These are phyloP conservation scores for Hiodon tergisus DNA, from an alignment of 2,113 vertebrate genomes.

Conservation along the genomic window DNA sequence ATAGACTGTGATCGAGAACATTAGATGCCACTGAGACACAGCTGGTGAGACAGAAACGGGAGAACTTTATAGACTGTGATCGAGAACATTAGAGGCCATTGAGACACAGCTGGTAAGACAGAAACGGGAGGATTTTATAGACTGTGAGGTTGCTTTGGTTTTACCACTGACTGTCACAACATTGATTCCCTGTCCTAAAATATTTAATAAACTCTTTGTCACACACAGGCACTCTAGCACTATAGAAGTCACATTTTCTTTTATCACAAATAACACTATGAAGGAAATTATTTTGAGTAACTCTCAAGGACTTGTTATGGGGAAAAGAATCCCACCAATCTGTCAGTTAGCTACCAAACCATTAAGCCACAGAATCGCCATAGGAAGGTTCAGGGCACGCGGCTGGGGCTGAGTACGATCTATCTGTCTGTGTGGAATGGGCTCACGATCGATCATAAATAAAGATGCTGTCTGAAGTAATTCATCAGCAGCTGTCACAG, in stretches of 20 bases:
- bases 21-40: no score
- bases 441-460: constrained; percentile 25
- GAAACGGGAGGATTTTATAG: neutral
- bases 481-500: constrained; percentile 43
- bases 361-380: constrained; percentile 1
- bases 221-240: neutral
- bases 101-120: neutral
- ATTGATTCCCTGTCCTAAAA: neutral
- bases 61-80: neutral
- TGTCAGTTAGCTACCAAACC: neutral
- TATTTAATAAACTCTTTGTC: neutral
- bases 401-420: no score
- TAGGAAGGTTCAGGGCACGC: neutral
- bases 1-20: no score
- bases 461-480: constrained; percentile 31
- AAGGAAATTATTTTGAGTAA: neutral
- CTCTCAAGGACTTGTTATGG: neutral
- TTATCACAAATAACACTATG: no score
- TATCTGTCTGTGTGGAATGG: neutral
- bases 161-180: constrained; percentile 8
- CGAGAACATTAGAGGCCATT: neutral
- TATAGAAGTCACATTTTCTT: neutral
- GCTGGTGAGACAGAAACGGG: no score
- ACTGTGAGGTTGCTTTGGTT: neutral
- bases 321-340: neutral